Base-by-base conservation (phyloP, 2,888 invertebrate species). In the Phlogophora meticulosa region DNA sequence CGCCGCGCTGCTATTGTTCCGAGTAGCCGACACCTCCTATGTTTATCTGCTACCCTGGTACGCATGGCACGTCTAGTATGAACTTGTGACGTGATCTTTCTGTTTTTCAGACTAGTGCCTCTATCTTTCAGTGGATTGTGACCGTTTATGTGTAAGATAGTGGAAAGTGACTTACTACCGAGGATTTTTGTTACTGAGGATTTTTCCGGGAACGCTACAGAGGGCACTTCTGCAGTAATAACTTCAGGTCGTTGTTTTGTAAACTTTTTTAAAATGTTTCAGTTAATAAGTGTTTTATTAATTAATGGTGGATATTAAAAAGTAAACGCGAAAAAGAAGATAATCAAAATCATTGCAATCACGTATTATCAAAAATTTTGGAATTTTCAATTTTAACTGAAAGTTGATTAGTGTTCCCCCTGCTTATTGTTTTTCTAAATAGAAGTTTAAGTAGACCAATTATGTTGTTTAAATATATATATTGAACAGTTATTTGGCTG, bases 111-210 rank as follows among this genome's bases (percentile, higher is more conserved):
- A 86, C 84, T 84, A 85, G 87, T 87, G 78, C 46, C 66, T 68
- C 76, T 76, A 77, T 80, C 74, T 87, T 82, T 84, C 85, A 86
- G 92, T 92, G 93, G 89, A 91, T 93, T 91, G 93, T 93, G 92
- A 90, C 89, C 89, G 88, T 92, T 90, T 90, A 87, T 90, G 93
- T 92, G 92, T 85, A 83, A 81, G 85, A 87, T 86, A 90, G 94
- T 94, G 92, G 85, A 85, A 84, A 89, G 94, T 92, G 93, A 91
- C 88, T 91, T 87, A 81, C 80, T 72, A 84, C 69, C 70, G 74
- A 88, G 92, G 91, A 92, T 93, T 92, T 87, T 93, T 88, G 74
- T 85, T 85, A 85, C 83, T 64, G 80, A 89, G 92, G 93, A 93
- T 91, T 85, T 85, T 87, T 81, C 85, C 77, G 87, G 88, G 89